A percentile compares a stretch with the other conserved stretches of the same genome.
Conservation (phyloP, 2,888 invertebrate species). For the Rhyacophila evoluta region DNA sequence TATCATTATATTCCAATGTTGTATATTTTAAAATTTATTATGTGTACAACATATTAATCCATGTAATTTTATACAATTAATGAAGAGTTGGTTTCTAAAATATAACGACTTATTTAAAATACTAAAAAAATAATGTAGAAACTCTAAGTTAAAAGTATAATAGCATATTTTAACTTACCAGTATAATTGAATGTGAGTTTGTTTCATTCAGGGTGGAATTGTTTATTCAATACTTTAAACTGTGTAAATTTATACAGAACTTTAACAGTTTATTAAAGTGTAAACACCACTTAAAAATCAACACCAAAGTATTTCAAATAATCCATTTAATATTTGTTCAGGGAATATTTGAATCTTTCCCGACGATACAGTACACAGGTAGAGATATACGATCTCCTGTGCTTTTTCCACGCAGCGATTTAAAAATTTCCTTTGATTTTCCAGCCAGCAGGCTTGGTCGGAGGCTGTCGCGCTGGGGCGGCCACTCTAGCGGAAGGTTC, state of each 20-base stretch:
- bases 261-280: not conserved
- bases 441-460: not conserved
- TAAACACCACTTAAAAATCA: not conserved
- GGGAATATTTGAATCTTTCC: not conserved
- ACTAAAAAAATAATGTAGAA: no score
- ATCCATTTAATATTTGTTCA: not conserved
- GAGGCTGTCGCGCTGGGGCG: not conserved
- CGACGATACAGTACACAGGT: not conserved
- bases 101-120: no score
- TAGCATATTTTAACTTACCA: no score
- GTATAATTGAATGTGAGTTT: no score
- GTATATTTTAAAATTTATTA: no score
- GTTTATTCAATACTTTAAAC: not conserved
- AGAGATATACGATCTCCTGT: not conserved
- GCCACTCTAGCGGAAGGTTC: conserved; percentile 21
- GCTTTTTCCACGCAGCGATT: not conserved
- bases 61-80: no score
- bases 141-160: no score
- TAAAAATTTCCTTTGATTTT: conserved; percentile 17
- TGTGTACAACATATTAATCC: no score
- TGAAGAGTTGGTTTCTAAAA: no score
- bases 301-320: not conserved
- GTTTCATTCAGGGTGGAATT: no score
- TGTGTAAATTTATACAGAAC: not conserved
- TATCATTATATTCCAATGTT: no score